phyloP scores from a whole-genome alignment of 2,113 vertebrate genomes.

The Desmodus rotundus region DNA sequence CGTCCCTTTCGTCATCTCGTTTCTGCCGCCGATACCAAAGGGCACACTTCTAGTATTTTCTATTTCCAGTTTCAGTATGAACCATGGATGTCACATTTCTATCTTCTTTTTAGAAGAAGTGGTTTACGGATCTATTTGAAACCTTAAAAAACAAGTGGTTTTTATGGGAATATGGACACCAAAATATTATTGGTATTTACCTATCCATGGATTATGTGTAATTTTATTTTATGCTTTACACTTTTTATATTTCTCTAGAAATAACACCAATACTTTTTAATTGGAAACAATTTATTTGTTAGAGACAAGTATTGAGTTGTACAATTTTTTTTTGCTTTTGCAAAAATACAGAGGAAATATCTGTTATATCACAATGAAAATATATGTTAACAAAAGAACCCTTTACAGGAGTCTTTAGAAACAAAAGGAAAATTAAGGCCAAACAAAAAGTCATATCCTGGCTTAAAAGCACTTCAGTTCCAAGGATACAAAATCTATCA shows the following conservation, averaged over 20 bases:
- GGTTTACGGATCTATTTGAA: background rate
- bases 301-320: background rate
- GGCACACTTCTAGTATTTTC: background rate
- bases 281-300: background rate
- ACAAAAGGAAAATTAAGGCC: constrained; percentile 31
- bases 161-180: background rate
- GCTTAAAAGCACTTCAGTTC: background rate
- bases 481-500: constrained; percentile 5
- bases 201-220: background rate
- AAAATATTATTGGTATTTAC: background rate
- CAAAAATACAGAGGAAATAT: constrained; percentile 13
- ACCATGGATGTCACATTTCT: background rate
- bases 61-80: constrained; percentile 30
- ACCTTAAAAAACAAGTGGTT: background rate
- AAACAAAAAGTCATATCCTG: background rate
- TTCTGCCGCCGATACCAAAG: no score
- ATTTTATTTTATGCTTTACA: constrained; percentile 32
- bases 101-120: background rate
- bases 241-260: constrained; percentile 17
- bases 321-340: background rate
- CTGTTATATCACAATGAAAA: background rate
- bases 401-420: constrained; percentile 29
- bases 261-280: background rate
- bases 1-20: no score
- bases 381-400: background rate